Base-by-base conservation (phyloP, 2,797 vertebrate genomes). In the Percopsis omiscomaycus region DNA sequence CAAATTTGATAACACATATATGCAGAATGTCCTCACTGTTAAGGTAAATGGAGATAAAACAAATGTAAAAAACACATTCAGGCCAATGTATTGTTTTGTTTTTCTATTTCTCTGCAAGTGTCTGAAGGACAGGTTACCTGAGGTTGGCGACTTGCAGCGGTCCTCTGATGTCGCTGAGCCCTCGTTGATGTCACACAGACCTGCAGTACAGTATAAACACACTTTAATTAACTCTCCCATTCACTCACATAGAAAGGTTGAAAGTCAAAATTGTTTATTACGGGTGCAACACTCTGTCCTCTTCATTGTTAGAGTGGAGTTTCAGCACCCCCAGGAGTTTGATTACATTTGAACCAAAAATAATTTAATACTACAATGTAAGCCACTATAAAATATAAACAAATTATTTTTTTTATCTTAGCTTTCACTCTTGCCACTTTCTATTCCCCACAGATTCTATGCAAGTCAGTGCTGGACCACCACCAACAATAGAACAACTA, bases 131-230 rank as follows among this genome's bases (percentile, higher is more conserved):
- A 88, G 81, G 69, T 94, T 98, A 99, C 97, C 96, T 92, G 97
- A 98, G 65, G 97, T 99, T 10, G 97, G 97, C 0, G 97, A 99
- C 81, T 99, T 99, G 94, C 97, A 99, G 84, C 95, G 95, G 82
- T 99, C 97, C 69, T 99, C 97, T 69, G 96, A 95, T 48, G 95
- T 94, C 49, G 92, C 75, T 0, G 95, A 94, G 65, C 95, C 93
- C 86, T 99, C 97, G 58, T 92, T 99, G 79, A 98, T 98, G 77
- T 99, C 97, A 67, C 96, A 98, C 10, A 99, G 93, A 87, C 97
- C 97, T 91, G 93, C 84, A 90, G 73, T 80, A 87, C 75, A 90
- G 42, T 42, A 42, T 42, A 86, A 54, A 14, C 71, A 55, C 37
- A 64, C 54, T 42, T 42, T 42, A 6, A 42, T 42, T 42, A 42